Conservation (phyloP, 2,888 invertebrate genomes). For the Zygogramma bicolorata region DNA sequence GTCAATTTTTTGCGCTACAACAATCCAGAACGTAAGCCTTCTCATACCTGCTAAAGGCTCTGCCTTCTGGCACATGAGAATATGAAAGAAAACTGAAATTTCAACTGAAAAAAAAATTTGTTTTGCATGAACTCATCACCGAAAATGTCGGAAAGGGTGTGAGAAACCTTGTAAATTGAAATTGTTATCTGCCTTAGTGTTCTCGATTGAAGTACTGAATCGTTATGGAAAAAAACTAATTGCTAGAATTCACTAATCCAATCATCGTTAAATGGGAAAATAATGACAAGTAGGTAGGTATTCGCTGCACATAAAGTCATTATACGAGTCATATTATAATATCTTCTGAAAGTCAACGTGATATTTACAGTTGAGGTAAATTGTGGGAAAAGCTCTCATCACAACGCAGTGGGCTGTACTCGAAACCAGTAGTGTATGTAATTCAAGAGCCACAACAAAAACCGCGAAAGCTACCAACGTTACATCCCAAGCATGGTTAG, state of each 20-base stretch:
- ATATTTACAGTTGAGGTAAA: slow-evolving; percentile 3
- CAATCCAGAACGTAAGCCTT: no score
- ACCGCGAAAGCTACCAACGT: background rate
- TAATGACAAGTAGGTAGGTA: background rate
- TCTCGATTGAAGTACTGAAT: no score
- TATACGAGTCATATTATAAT: background rate
- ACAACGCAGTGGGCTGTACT: background rate
- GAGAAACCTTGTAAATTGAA: no score
- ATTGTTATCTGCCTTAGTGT: no score
- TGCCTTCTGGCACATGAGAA: no score
- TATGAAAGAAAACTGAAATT: no score
- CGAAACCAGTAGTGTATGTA: background rate
- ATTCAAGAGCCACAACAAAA: background rate
- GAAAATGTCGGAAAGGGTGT: no score
- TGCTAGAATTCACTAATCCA: background rate
- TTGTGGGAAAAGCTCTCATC: background rate
- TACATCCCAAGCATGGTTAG: background rate
- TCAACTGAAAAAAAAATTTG: no score
- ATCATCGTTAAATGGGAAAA: slow-evolving; percentile 2
- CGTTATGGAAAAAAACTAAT: background rate
- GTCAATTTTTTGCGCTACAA: no score
- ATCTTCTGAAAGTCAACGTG: background rate
- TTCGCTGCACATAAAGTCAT: background rate
- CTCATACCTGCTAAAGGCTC: no score
- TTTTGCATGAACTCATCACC: no score